Evolutionary conservation across 64 coral and sea anemone genomes (phyloP), one percentile per base, ranked within the genome.

Genomic region (Actinia equina): DNA sequence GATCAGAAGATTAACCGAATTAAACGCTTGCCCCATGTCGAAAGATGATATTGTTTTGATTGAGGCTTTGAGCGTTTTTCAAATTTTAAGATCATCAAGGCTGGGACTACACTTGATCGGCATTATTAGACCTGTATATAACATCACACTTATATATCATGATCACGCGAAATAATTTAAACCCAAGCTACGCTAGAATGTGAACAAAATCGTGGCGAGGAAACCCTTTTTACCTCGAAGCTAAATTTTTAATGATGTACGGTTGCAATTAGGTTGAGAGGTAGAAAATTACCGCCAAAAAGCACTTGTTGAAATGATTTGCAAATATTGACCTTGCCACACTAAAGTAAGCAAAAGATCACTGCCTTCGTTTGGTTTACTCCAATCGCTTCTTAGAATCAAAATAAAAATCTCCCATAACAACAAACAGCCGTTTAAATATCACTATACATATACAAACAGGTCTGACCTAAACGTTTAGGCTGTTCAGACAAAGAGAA

Each of bases 261-360:
- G n/a, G 63, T 69, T 22, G 22, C 19, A 20, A 69, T 23, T n/a
- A 74, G 11, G 2, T 30, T 74, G 26, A 74, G 25, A 74, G 23
- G 9, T 41, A 74, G 14, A 74, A 74, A 74, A 74, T 65, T 3
- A 74, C 12, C n/a, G 25, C 25, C 12, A 74, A 74, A 74, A 74
- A 74, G 69, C 69, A 74, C 69, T 74, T 74, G 69, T 74, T 74
- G 69, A 74, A 74, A 74, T 74, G 26, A 74, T 74, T 15, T 74
- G 13, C 69, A 74, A 74, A 74, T 74, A 74, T 74, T 74, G 69
- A 74, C 69, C 26, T 10, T 65, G 62, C 7, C 10, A 23, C 2
- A 37, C 7, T 74, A 74, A 74, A 30, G 69, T 74, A 74, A 74
- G 69, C 69, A 74, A 74, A 74, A 74, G 69, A 30, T 30, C 69